Evolutionary conservation across 2,113 vertebrate genomes (phyloP).

Genomic region (Myrmophylax atrothorax): DNA sequence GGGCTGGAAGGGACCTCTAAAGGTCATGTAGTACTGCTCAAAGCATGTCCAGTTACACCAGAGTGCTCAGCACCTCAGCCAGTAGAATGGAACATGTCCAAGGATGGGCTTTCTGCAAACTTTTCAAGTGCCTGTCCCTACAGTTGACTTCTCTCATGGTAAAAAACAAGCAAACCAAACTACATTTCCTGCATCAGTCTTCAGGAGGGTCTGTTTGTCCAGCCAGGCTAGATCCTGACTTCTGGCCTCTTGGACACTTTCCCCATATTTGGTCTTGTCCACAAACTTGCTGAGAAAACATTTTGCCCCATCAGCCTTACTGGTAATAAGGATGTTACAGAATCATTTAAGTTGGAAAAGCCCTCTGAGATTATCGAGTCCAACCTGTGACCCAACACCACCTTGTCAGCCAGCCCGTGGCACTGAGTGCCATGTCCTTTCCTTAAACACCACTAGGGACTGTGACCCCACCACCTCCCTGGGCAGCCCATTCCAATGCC

Average conservation of each 20-base stretch:
- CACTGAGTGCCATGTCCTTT: too few species aligned
- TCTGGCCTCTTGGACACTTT: background rate
- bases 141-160: background rate
- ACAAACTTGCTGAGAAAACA: background rate
- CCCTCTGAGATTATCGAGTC: too few species aligned
- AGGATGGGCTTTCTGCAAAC: background rate
- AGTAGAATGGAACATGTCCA: background rate
- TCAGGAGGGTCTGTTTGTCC: background rate
- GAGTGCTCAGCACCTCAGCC: accelerated
- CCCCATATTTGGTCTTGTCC: background rate
- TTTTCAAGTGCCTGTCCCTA: background rate
- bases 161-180: too few species aligned
- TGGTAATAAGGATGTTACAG: background rate
- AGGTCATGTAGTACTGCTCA: background rate
- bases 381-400: too few species aligned
- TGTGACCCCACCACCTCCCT: background rate
- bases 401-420: too few species aligned
- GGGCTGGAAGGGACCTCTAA: background rate
- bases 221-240: background rate
- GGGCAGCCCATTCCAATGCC: background rate
- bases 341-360: too few species aligned
- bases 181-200: background rate
- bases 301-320: background rate
- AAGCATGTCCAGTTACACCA: background rate
- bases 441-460: too few species aligned